Base-by-base conservation (phyloP, 2,888 invertebrate genomes). In the Ephialtes manifestator region DNA sequence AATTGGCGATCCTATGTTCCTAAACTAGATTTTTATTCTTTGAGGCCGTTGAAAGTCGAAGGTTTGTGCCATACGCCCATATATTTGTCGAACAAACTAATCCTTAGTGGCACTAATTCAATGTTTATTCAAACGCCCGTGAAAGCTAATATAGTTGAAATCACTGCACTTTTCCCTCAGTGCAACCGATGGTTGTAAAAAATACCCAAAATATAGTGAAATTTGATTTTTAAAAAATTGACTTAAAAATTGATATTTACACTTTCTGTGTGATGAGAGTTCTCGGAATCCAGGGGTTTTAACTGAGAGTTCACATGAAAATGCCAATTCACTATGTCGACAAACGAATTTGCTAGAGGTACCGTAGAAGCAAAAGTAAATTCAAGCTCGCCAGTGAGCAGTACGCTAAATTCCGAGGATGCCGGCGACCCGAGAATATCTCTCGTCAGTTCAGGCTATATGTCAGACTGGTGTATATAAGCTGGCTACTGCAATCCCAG, bases 351-450 rank as follows among this genome's bases (percentile, higher is more conserved):
- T 10, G 65, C 39, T n/a, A 18, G 35, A 18, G 39, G 60, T 20
- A 48, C 18, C 24, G 53, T 51, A 35, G 31, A 70, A 48, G 28
- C 43, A 55, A 65, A 63, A 39, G 48, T 53, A 68, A 68, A 78
- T 67, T 78, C 51, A 28, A 58, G 65, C 53, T 65, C 51, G 77
- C 10, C 48, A 60, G 71, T 24, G 70, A 46, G 65, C 28, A 35
- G 20, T 65, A 80, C 31, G 48, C 53, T 60, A 51, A 80, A 84
- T 81, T 80, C 84, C 71, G 48, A 13, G 53, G 55, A 84, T 76
- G 13, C 80, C 76, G 76, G 58, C 75, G 58, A 65, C 78, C 85
- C 81, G 81, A 85, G 75, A 85, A 85, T 81, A 82, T 82, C 79
- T 79, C 48, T 51, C 71, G 78, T 48, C 55, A 65, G 53, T 48